A percentile compares a stretch with the other conserved stretches of the same genome.
Evolutionary conservation across 2,113 vertebrate genomes (phyloP).

Genomic region (Pagrus major): DNA sequence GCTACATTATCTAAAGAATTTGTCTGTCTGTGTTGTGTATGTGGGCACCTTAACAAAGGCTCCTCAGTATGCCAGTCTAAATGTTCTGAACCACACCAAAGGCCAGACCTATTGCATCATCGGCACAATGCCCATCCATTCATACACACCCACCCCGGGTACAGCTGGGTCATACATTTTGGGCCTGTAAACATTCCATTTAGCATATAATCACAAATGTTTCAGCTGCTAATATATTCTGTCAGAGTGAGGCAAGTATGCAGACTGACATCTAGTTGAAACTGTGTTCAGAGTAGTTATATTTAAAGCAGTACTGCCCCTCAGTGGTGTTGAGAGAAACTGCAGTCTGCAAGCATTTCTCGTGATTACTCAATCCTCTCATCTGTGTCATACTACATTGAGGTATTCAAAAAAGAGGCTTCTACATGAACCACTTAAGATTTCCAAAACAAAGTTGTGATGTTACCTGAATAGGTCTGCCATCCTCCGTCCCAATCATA

Average conservation of each 20-base stretch:
- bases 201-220: conserved; percentile 39
- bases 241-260: background rate
- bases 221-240: background rate
- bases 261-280: background rate
- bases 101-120: conserved; percentile 60
- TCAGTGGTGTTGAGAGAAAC: conserved; percentile 29
- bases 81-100: conserved; percentile 44
- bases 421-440: background rate
- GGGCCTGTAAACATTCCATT: conserved; percentile 37
- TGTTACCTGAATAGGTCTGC: conserved; percentile 90
- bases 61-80: conserved; percentile 55
- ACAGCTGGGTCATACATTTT: background rate
- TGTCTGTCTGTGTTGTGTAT: conserved; percentile 18
- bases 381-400: background rate
- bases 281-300: background rate
- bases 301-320: conserved; percentile 42
- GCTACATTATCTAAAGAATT: conserved; percentile 35
- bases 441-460: background rate
- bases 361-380: background rate
- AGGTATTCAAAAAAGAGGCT: background rate
- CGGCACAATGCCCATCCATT: conserved; percentile 57
- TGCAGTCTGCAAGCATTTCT: background rate
- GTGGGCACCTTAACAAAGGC: conserved; percentile 61
- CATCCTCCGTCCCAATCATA: conserved; percentile 93
- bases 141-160: conserved; percentile 27